Evolutionary conservation across 2,797 vertebrate species (phyloP).

Genomic region (Tolypeutes matacus): DNA sequence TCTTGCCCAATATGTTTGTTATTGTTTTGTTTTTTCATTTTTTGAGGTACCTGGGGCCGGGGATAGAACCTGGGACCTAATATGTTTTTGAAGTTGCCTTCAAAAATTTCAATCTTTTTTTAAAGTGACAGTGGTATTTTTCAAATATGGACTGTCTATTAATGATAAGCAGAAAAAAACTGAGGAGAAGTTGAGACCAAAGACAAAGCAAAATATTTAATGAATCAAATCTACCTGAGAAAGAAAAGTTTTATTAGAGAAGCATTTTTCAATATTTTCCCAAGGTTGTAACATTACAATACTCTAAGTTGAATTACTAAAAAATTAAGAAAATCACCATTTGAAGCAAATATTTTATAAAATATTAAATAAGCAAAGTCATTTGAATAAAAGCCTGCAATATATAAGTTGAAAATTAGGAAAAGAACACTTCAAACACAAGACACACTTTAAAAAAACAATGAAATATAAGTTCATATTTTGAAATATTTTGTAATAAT

Average conservation of each 20-base stretch:
- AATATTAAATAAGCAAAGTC: conserved; percentile 52
- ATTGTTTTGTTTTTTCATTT: too few species aligned
- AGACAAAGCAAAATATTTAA: conserved; percentile 53
- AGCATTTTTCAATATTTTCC: not conserved
- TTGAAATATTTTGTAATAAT: not conserved
- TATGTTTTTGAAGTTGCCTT: not conserved
- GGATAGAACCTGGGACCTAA: too few species aligned
- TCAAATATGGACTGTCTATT: not conserved
- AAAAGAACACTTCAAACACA: not conserved
- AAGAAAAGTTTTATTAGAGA: conserved; percentile 36
- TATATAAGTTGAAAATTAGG: not conserved
- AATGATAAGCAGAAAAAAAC: not conserved
- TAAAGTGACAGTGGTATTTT: conserved; percentile 22
- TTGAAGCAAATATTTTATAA: conserved; percentile 33
- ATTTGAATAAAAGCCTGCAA: not conserved
- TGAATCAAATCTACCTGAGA: not conserved
- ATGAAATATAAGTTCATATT: conserved; percentile 6
- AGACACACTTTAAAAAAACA: conserved; percentile 40
- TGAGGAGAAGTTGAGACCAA: conserved; percentile 14
- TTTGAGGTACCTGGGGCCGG: too few species aligned
- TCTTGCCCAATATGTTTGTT: not conserved
- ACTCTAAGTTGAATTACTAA: conserved; percentile 1
- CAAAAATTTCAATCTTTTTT: conserved; percentile 48
- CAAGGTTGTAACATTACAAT: not conserved
- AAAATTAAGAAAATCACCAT: not conserved